Evolutionary conservation across 2,888 invertebrate genomes (phyloP).

Genomic region (Drosophila pegasa): DNA sequence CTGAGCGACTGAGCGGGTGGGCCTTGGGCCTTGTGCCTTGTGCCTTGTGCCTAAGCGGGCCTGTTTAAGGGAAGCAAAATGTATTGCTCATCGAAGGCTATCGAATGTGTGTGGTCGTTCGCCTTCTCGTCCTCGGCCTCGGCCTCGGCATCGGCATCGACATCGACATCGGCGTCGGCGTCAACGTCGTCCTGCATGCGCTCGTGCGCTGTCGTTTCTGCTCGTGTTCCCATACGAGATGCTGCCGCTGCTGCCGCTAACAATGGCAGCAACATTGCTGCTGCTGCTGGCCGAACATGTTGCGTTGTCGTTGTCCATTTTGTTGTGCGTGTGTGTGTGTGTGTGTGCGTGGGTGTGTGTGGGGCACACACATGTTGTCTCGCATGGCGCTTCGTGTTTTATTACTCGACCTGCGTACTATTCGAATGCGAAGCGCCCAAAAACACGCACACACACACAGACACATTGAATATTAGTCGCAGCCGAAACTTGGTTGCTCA

Average conservation of each 20-base stretch:
- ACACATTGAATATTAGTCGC: constrained; percentile 50
- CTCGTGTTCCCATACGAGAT: constrained; percentile 24
- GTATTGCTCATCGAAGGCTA: constrained; percentile 82
- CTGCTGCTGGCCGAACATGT: constrained; percentile 76
- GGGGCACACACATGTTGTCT: constrained; percentile 65
- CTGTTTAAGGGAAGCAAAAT: constrained; percentile 74
- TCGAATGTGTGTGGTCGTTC: constrained; percentile 72
- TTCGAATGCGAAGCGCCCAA: constrained; percentile 63
- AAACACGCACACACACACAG: constrained; percentile 43
- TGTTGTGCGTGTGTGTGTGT: constrained; percentile 43
- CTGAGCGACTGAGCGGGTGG: constrained; percentile 27
- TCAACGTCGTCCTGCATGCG: constrained; percentile 8
- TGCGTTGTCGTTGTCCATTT: constrained; percentile 71
- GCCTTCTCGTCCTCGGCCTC: constrained; percentile 29
- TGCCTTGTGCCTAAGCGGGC: constrained; percentile 37
- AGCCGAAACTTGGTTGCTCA: constrained; percentile 52
- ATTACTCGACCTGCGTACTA: constrained; percentile 79
- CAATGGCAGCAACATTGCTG: constrained; percentile 64
- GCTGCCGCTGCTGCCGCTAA: constrained; percentile 41
- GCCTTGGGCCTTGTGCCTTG: constrained; percentile 31
- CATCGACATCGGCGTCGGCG: constrained; percentile 11
- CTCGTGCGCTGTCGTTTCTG: constrained; percentile 22
- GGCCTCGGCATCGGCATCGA: constrained; percentile 17
- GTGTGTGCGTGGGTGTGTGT: constrained; percentile 37
- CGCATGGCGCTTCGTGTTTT: constrained; percentile 75